Conservation (phyloP, 30 jellyfish, hydroid and myxozoan genomes). For the Catostylus mosaicus region DNA sequence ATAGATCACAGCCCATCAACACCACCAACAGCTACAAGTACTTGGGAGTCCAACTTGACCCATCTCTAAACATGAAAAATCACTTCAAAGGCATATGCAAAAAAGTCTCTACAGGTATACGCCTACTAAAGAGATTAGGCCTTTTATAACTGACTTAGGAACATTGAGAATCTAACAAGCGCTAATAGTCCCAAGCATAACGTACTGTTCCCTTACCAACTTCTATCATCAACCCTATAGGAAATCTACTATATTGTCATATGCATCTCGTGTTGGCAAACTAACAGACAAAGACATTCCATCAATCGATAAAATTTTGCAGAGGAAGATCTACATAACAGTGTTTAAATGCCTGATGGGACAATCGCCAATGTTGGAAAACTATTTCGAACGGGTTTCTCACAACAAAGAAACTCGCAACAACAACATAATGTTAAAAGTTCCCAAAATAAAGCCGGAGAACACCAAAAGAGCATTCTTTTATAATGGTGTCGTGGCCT, state of each 20-base stretch:
- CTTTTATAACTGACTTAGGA: neutral
- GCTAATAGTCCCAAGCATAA: neutral
- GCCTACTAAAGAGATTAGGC: neutral
- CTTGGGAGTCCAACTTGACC: neutral
- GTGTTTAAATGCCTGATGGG: neutral
- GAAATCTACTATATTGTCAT: neutral
- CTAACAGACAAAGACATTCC: neutral
- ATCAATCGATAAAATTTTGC: neutral
- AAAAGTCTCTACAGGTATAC: neutral
- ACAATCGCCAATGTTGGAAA: neutral
- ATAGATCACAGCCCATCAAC: neutral
- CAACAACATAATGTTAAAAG: too few species aligned
- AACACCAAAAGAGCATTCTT: neutral
- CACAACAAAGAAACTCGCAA: too few species aligned
- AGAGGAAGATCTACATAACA: neutral
- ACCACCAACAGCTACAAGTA: neutral
- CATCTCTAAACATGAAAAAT: neutral
- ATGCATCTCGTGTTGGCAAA: neutral
- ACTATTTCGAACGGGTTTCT: too few species aligned
- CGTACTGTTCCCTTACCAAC: conserved; percentile 13
- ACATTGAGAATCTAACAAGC: neutral
- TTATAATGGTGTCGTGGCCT: neutral
- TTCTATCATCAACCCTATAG: neutral
- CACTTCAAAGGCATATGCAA: neutral
- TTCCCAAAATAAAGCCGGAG: neutral